Evolutionary conservation across 2,797 vertebrate genomes (phyloP).

Genomic region (Ispidina lecontei): DNA sequence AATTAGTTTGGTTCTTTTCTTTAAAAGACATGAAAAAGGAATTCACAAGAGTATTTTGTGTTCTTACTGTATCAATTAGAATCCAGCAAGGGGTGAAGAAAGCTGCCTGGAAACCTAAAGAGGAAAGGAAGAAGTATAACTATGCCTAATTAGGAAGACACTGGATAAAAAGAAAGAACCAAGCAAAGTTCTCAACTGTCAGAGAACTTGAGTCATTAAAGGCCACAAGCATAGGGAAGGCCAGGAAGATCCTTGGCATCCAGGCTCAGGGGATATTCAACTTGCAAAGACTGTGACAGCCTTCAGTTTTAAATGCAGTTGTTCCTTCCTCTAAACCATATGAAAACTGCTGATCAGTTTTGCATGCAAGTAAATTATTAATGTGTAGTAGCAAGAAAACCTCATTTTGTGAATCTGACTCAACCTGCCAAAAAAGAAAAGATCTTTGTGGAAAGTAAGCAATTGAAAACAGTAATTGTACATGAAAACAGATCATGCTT

Average conservation of each 20-base stretch:
- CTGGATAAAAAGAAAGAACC: not conserved
- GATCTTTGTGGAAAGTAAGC: not conserved
- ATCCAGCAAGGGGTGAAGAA: not conserved
- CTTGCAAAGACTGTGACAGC: not conserved
- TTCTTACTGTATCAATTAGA: not conserved
- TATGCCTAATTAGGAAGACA: not conserved
- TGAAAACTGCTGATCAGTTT: not conserved
- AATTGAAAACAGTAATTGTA: not conserved
- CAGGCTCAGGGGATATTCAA: not conserved
- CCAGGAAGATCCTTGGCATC: not conserved
- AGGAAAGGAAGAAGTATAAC: not conserved
- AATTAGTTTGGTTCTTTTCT: not conserved
- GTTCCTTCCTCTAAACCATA: not conserved
- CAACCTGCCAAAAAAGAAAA: not conserved
- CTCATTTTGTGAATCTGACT: not conserved
- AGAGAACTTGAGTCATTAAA: not conserved
- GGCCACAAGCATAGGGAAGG: not conserved
- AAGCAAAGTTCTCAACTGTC: not conserved
- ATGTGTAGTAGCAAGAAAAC: not conserved
- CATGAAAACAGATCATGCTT: slow-evolving; percentile 1
- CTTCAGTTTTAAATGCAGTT: not conserved
- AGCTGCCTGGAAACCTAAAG: not conserved
- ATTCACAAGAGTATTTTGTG: not conserved
- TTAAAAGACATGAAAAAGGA: not conserved
- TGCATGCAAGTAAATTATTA: not conserved